Evolutionary conservation across 2,797 vertebrate genomes (phyloP), one percentile per base, ranked within the genome.

Genomic region (Cacajao melanocephalus): DNA sequence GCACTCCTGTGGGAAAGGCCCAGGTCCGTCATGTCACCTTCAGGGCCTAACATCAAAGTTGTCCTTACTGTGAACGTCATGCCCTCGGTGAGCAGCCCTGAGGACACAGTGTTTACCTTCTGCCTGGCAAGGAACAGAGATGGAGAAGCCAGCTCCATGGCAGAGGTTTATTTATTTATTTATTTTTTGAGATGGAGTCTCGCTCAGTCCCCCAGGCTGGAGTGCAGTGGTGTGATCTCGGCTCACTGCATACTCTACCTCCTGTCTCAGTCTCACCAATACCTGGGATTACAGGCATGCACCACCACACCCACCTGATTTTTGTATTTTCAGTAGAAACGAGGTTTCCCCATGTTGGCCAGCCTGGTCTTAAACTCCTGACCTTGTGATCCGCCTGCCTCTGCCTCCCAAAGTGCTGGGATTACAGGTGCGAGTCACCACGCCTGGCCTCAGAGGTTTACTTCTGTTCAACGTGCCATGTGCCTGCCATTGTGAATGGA

Each of bases 401-500:
- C 33, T 3, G 64, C 33, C 33, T 67, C 64, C 64, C 64, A n/a
- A 67, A 67, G 64, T 67, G 64, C 64, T 67, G 64, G 33, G 15
- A 67, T 67, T 9, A n/a, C 64, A 67, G 7, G 64, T n/a, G 15
- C 19, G 33, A 67, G 64, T 33, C 64, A 67, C 64, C 64, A 1
- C 0, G 0, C 64, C 64, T 1, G 4, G 8, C 15, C 33, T 67
- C 7, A 2, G 10, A 10, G 6, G 4, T 28, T 73, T 26, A 7
- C 41, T 13, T 88, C 28, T 46, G 12, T n/a, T n/a, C 30, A 11
- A 0, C 0, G 11, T 17, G 4, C 12, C 7, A 20, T 10, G 9
- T 28, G n/a, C n/a, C 13, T 0, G 24, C 33, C 26, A 57, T 80
- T n/a, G 8, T 1, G 2, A 26, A 13, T 1, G 46, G 30, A 12